Conservation (phyloP, 2,113 vertebrate species). For the Onychostruthus taczanowskii region DNA sequence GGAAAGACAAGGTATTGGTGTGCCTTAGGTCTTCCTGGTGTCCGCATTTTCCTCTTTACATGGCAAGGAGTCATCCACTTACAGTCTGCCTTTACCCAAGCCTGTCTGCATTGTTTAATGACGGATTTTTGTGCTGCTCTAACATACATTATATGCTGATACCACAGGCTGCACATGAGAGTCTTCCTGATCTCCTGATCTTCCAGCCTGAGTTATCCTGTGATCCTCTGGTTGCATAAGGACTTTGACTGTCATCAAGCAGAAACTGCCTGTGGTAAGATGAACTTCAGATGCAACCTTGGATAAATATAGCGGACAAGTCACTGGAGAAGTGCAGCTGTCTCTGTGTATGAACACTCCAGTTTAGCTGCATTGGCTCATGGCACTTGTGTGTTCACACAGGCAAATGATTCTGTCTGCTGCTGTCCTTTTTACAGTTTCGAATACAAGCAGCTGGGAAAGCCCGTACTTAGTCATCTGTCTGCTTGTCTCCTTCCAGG, state of each 20-base stretch:
- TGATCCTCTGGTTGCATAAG: not conserved
- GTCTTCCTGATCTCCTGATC: not conserved
- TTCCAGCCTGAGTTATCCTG: not conserved
- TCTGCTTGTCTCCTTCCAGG: slow-evolving; percentile 27
- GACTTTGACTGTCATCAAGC: not conserved
- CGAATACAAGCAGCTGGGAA: slow-evolving; percentile 17
- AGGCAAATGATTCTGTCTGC: not conserved
- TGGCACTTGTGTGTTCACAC: not conserved
- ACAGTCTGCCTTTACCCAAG: not conserved
- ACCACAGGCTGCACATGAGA: not conserved
- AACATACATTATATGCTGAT: not conserved
- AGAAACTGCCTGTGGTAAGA: not conserved
- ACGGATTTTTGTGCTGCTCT: not conserved
- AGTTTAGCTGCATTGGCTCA: not conserved
- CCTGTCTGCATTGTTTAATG: not conserved
- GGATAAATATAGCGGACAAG: slow-evolving; percentile 8
- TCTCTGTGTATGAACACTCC: not conserved
- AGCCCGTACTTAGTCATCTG: slow-evolving; percentile 21
- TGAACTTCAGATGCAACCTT: not conserved
- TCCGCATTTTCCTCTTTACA: not conserved
- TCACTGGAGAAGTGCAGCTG: not conserved
- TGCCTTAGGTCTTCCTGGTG: not conserved
- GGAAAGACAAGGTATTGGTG: not conserved
- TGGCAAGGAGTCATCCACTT: not conserved
- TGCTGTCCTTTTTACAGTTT: slow-evolving; percentile 26